Percentiles rank a stretch among this genome's conserved stretches.
These are phyloP conservation scores for Grammomys dolichurus DNA, from an alignment of 2,113 vertebrate species.

Conservation along the genomic window DNA sequence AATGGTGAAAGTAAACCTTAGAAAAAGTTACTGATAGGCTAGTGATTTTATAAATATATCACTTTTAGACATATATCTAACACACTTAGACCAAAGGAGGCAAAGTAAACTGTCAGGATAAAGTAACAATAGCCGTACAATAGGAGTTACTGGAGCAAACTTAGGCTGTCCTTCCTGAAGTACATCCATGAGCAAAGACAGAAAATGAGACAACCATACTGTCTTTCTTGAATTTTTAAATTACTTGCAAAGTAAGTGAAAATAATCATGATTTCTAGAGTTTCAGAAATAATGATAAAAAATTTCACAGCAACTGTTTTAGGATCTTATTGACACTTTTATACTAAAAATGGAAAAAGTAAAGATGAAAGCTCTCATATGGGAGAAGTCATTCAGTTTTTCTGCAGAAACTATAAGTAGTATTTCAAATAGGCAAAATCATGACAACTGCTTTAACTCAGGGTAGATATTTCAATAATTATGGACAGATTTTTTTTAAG, in stretches of 20 bases:
- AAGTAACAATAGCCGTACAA: background rate
- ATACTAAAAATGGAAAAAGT: background rate
- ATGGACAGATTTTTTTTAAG: background rate
- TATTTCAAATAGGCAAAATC: background rate
- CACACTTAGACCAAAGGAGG: background rate
- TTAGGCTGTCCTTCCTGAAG: background rate
- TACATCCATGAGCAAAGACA: background rate
- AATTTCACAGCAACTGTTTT: background rate
- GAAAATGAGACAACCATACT: background rate
- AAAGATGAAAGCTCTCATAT: background rate
- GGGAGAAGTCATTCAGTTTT: background rate
- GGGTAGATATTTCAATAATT: background rate
- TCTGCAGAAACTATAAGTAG: background rate
- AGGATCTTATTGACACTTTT: background rate
- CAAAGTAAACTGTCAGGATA: background rate
- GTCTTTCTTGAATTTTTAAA: background rate
- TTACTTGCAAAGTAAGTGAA: background rate
- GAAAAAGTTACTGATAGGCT: background rate
- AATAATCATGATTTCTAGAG: background rate
- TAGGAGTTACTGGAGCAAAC: background rate
- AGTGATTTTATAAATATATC: background rate
- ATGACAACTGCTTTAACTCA: background rate
- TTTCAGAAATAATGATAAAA: background rate
- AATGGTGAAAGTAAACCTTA: slow-evolving; percentile 15
- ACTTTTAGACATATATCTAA: background rate